These are phyloP conservation scores for Lynx canadensis DNA, from an alignment of 2,113 vertebrate species.

Conservation along the genomic window DNA sequence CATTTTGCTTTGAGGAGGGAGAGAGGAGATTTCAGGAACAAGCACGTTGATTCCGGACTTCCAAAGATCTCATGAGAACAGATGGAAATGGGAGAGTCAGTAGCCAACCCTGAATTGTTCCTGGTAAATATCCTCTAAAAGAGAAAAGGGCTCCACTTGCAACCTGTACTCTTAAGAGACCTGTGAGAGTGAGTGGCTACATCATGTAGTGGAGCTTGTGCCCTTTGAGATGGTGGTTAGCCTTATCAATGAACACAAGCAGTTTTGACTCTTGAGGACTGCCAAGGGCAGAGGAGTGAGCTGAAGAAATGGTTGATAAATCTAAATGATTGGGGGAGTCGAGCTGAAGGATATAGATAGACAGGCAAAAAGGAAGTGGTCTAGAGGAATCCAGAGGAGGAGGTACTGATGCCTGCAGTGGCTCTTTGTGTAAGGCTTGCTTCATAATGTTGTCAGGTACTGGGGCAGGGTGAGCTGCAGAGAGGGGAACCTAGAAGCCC, in stretches of 20 bases:
- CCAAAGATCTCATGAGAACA: neutral
- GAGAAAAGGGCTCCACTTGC: neutral
- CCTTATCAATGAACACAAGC: neutral
- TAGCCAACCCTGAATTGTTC: neutral
- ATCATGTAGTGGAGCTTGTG: neutral
- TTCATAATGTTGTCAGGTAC: neutral
- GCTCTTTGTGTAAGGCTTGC: neutral
- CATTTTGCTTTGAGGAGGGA: neutral
- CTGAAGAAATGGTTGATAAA: neutral
- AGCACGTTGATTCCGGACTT: neutral
- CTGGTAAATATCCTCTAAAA: neutral
- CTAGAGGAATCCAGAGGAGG: neutral
- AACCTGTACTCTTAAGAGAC: neutral
- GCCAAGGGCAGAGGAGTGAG: neutral
- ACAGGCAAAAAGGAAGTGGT: neutral
- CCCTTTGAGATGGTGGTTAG: neutral
- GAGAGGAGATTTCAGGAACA: neutral
- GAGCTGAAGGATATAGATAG: neutral
- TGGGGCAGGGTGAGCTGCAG: neutral
- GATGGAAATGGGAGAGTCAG: neutral
- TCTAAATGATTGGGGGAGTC: neutral
- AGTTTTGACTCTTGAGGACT: neutral
- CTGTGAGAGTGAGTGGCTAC: neutral
- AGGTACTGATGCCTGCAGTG: neutral
- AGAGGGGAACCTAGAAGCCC: neutral